Conservation (phyloP, 2,113 vertebrate species). For the Halcyon senegalensis region DNA sequence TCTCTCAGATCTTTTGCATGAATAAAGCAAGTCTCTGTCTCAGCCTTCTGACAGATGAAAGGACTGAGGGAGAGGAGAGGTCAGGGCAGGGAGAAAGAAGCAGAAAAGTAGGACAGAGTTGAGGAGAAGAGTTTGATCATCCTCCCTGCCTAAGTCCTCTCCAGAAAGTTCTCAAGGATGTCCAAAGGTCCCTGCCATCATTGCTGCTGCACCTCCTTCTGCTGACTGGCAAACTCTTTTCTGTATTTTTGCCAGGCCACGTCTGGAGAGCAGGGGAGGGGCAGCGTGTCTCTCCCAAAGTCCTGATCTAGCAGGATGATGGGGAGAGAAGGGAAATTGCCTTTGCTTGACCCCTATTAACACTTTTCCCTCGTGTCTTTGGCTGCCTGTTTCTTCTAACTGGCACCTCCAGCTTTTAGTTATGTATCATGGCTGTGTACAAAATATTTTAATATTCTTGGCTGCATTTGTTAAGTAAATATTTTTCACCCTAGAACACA, state of each 20-base stretch:
- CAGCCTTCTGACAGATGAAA: background rate
- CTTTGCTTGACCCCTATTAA: background rate
- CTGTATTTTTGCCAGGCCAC: background rate
- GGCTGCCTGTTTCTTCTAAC: background rate
- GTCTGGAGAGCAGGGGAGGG: background rate
- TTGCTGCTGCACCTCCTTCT: background rate
- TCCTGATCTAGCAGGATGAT: background rate
- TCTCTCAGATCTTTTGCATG: background rate
- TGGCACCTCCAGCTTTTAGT: background rate
- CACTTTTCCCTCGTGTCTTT: background rate
- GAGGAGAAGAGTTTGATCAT: background rate
- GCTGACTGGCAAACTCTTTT: background rate
- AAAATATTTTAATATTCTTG: background rate
- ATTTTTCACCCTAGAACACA: background rate
- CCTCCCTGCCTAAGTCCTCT: background rate
- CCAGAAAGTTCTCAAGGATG: background rate
- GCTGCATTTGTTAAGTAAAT: background rate
- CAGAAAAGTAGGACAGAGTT: background rate
- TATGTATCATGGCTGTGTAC: background rate
- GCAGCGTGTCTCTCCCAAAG: background rate
- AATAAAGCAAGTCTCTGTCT: background rate
- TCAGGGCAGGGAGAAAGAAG: background rate
- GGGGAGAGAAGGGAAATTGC: background rate
- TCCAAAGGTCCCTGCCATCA: conserved; percentile 10
- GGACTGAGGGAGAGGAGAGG: background rate